These are phyloP conservation scores for Archivesica marissinica DNA, from an alignment of 1,140 invertebrate genomes.

Conservation along the genomic window DNA sequence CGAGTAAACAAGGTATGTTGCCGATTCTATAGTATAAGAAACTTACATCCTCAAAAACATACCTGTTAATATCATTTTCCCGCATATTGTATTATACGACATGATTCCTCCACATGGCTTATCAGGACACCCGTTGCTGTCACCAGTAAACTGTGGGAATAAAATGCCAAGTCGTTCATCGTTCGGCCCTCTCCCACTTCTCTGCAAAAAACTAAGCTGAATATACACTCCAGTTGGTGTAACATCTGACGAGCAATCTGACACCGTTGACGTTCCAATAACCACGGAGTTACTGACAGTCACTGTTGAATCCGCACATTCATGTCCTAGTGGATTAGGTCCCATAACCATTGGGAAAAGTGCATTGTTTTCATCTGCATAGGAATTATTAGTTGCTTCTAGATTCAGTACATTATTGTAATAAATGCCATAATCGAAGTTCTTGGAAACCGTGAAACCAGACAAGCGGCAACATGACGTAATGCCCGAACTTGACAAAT, in stretches of 20 bases:
- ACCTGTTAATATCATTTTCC: conserved; percentile 54
- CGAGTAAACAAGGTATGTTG: too few relatives aligned
- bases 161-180: conserved; percentile 63
- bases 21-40: too few relatives aligned
- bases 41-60: too few relatives aligned
- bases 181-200: conserved; percentile 43
- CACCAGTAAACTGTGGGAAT: conserved; percentile 69
- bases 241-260: conserved; percentile 67
- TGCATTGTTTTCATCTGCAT: conserved; percentile 72
- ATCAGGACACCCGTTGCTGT: conserved; percentile 71
- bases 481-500: not conserved
- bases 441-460: conserved; percentile 70
- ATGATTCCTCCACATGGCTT: conserved; percentile 72
- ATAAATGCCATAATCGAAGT: conserved; percentile 76
- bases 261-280: conserved; percentile 67
- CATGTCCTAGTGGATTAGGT: conserved; percentile 68
- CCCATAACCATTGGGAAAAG: conserved; percentile 75
- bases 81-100: conserved; percentile 75
- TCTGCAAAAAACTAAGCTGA: conserved; percentile 47
- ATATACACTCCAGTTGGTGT: conserved; percentile 59
- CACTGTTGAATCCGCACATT: conserved; percentile 67
- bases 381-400: conserved; percentile 57
- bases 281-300: conserved; percentile 67
- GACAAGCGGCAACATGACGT: conserved; percentile 62
- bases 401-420: conserved; percentile 65